These are phyloP conservation scores for Aricia artaxerxes DNA, from an alignment of 2,888 invertebrate genomes.

Conservation along the genomic window DNA sequence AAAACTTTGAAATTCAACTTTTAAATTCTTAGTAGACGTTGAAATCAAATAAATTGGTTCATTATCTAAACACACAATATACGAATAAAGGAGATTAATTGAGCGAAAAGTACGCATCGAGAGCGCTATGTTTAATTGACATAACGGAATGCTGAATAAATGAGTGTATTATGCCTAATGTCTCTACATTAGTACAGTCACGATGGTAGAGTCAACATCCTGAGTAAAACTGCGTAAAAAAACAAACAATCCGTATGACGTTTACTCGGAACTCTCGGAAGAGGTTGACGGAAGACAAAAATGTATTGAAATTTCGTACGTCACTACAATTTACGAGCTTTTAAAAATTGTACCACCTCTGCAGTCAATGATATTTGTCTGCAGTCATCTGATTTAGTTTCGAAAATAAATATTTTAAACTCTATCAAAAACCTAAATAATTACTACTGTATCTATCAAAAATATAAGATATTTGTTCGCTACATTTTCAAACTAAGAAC, in stretches of 20 bases:
- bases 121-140: constrained; percentile 42
- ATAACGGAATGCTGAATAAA: constrained; percentile 69
- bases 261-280: background rate
- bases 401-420: too few relatives aligned
- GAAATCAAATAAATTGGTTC: background rate
- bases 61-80: constrained; percentile 27
- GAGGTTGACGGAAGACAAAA: background rate
- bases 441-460: too few relatives aligned
- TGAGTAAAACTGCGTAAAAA: constrained; percentile 46
- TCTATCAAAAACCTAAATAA: too few relatives aligned
- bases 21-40: background rate
- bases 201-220: constrained; percentile 47
- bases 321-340: background rate
- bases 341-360: background rate
- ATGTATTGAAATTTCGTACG: background rate
- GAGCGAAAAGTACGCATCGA: constrained; percentile 24
- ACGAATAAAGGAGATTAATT: constrained; percentile 27
- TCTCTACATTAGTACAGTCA: constrained; percentile 38
- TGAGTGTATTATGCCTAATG: constrained; percentile 54
- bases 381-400: too few relatives aligned
- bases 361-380: background rate
- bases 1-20: too few relatives aligned
- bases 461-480: too few relatives aligned
- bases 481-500: too few relatives aligned
- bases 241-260: constrained; percentile 7